Evolutionary conservation across 2,113 vertebrate species (phyloP).

Genomic region (Caretta caretta): DNA sequence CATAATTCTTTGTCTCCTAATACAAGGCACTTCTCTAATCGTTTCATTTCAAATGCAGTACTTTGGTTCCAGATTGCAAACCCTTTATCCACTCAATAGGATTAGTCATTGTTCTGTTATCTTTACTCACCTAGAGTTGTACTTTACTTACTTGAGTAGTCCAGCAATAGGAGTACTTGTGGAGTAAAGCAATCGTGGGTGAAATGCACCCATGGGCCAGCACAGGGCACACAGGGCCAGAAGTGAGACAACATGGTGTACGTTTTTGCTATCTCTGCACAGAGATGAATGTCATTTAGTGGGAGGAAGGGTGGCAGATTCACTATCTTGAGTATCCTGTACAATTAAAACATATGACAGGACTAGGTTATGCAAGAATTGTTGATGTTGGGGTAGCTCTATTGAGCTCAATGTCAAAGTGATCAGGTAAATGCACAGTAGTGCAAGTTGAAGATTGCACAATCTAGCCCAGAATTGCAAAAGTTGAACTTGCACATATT

Average conservation of each 20-base stretch:
- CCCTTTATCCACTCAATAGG: conserved; percentile 41
- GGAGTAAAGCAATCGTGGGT: not conserved
- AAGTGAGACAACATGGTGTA: not conserved
- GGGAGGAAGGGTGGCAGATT: not conserved
- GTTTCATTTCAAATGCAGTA: conserved; percentile 37
- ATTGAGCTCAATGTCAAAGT: not conserved
- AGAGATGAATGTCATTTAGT: not conserved
- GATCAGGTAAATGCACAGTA: accelerated
- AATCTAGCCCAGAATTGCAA: not conserved
- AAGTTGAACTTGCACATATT: not conserved
- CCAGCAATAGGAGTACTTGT: not conserved
- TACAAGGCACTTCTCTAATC: conserved; percentile 46
- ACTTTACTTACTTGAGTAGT: not conserved
- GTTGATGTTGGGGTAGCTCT: not conserved
- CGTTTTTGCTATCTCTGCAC: not conserved
- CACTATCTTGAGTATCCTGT: not conserved
- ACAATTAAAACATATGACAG: not conserved
- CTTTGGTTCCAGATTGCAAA: conserved; percentile 40
- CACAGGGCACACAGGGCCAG: accelerated
- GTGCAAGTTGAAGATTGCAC: not conserved
- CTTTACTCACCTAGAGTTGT: not conserved
- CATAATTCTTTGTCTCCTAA: conserved; percentile 68
- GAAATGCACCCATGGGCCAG: not conserved
- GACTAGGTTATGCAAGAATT: not conserved
- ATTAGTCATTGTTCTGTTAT: not conserved